Evolutionary conservation across 2,113 vertebrate genomes (phyloP), one percentile per base, ranked within the genome.

Genomic region (Nesoenas mayeri): DNA sequence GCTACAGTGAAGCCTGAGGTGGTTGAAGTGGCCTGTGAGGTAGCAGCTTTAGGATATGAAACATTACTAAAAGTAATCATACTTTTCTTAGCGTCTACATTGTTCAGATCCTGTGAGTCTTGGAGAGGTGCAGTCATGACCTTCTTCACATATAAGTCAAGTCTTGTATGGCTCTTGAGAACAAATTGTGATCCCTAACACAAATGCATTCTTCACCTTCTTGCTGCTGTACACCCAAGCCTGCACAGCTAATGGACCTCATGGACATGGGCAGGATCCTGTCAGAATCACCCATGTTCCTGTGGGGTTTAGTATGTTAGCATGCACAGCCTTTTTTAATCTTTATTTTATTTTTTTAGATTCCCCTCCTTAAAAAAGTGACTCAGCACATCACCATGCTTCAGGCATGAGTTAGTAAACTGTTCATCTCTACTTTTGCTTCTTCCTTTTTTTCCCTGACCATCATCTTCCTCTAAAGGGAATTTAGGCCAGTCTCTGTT

Each of bases 271-370:
- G 40, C 15, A 60, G 32, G 21, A 36, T 58, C 29, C 61, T 74
- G 31, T 36, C 40, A 81, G 42, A 73, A 70, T 73, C 40, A 73
- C 4, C 13, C 12, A 40, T 29, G 6, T 36, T 77, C 38, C 38
- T 80, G 10, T 31, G 9, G 31, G 32, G 3, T 70, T 94, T 64
- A n/a, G 15, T 32, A 64, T 84, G 54, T 25, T 19, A 29, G 17
- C 7, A 54, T 11, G 1, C 4, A 36, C 7, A 2, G 15, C 3
- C 0, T 34, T 40, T 91, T 36, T n/a, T 6, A 5, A 11, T 7
- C 17, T 70, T 38, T 50, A 51, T 67, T 56, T 10, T 54, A 12
- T 15, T 15, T 61, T 64, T 92, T 69, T 25, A 34, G 3, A 25
- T 3, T 54, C 73, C 15, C 16, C 7, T 65, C 7, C 61, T 82